These are phyloP conservation scores for Arizona elegans DNA, from an alignment of 2,113 vertebrate species.

Conservation along the genomic window DNA sequence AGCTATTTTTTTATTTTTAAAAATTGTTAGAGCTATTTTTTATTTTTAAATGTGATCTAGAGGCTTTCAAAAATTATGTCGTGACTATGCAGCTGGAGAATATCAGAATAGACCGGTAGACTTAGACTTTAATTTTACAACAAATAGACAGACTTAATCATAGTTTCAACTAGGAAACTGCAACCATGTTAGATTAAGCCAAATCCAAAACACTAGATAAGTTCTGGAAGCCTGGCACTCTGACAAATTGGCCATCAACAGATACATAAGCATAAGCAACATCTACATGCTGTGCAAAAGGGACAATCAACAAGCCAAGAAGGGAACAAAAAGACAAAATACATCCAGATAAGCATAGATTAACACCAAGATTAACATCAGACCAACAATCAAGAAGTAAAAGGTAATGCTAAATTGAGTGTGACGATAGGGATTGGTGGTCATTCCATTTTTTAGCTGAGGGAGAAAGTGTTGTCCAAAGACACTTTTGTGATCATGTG, in stretches of 20 bases:
- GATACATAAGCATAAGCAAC: not conserved
- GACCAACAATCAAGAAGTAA: not conserved
- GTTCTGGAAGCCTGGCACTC: not conserved
- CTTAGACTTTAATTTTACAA: not conserved
- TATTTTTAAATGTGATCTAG: not conserved
- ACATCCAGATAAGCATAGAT: not conserved
- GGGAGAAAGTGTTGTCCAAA: not conserved
- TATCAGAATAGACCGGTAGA: not conserved
- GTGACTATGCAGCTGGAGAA: not conserved
- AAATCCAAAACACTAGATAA: not conserved
- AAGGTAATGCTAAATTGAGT: not conserved
- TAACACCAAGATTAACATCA: not conserved
- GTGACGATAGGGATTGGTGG: not conserved
- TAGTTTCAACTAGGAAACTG: not conserved
- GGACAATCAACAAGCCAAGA: not conserved
- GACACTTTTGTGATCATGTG: not conserved
- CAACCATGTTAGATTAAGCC: not conserved
- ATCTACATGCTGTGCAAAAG: not conserved
- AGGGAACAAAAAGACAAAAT: not conserved
- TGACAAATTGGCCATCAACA: not conserved
- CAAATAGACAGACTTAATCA: not conserved
- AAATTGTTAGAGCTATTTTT: no score
- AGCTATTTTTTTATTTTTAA: not conserved
- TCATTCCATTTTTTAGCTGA: not conserved
- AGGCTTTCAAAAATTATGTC: not conserved